Evolutionary conservation across 2,113 vertebrate genomes (phyloP), one percentile per base, ranked within the genome.

Genomic region (Sebastes schlegelii): DNA sequence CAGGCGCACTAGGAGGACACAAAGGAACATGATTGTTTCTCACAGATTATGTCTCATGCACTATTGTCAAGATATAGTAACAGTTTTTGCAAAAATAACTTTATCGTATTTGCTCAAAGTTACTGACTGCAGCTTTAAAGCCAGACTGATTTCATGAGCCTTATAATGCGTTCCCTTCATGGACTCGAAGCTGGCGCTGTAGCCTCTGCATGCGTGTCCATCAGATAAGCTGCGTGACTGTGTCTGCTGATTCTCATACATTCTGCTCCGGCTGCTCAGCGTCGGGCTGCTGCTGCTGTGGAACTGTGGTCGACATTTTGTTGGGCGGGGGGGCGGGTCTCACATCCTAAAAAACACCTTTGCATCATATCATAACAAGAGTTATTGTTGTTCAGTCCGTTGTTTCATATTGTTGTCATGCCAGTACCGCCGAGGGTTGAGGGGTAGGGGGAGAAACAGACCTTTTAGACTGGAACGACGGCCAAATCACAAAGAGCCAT

Each of bases 401-500:
- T 92, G 91, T 93, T 92, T 89, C 64, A 86, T 58, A 76, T 75
- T 88, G 91, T 83, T 86, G 86, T 91, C 86, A 90, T 93, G 89
- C 86, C 90, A 90, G 65, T 88, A 80, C 55, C 78, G 26, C n/a
- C 14, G 80, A 81, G 86, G 81, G 84, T 68, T 88, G 81, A 83
- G 70, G 66, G 88, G 58, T 10, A 55, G 60, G 57, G 75, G 85
- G 80, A 85, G 92, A 89, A 82, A 65, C 66, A 87, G 90, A 92
- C 85, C 90, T 91, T 92, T 93, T 85, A 66, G 82, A 91, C 85
- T 90, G 84, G 85, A 94, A 91, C 83, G 77, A 88, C 86, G 78
- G 90, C 90, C 88, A 91, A 92, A 94, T 95, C 89, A 96, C 95
- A 96, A 96, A 95, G 95, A 95, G 86, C 93, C 94, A 95, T 96